A percentile compares a stretch with the other conserved stretches of the same genome.
Conservation (phyloP, 2,797 vertebrate species). For the Serranus cabrilla region DNA sequence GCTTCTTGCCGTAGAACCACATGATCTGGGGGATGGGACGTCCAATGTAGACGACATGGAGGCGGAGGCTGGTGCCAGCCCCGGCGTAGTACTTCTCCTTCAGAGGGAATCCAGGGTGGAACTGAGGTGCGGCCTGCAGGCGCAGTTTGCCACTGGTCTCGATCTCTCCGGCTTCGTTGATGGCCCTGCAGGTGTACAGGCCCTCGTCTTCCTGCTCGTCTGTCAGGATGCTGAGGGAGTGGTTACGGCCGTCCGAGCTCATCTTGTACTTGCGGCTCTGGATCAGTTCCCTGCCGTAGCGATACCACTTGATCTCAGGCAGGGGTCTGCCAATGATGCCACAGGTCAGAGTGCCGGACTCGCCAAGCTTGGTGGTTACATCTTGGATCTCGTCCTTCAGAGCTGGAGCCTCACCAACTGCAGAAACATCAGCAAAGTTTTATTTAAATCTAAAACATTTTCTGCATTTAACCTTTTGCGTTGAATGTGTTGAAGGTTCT, state of each 20-base stretch:
- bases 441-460: background rate
- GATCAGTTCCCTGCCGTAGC: slow-evolving; percentile 95
- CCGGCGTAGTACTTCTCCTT: slow-evolving; percentile 96
- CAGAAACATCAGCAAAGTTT: slow-evolving; percentile 32
- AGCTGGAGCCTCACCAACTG: slow-evolving; percentile 96
- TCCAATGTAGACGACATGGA: slow-evolving; percentile 97
- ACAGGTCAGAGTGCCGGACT: slow-evolving; percentile 92
- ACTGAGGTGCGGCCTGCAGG: slow-evolving; percentile 94
- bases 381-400: slow-evolving; percentile 93
- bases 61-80: slow-evolving; percentile 95
- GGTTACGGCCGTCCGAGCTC: slow-evolving; percentile 97
- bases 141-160: slow-evolving; percentile 96
- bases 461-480: background rate
- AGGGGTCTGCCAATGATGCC: slow-evolving; percentile 96
- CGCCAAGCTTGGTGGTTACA: slow-evolving; percentile 93
- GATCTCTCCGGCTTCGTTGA: slow-evolving; percentile 95
- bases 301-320: slow-evolving; percentile 99
- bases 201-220: slow-evolving; percentile 99
- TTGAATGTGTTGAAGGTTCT: background rate
- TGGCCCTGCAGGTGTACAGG: slow-evolving; percentile 94
- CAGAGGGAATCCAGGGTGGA: slow-evolving; percentile 96
- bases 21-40: slow-evolving; percentile 98
- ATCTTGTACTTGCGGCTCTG: slow-evolving; percentile 99
- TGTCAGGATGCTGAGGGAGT: slow-evolving; percentile 92
- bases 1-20: slow-evolving; percentile 98